Base-by-base conservation (phyloP, 2,888 invertebrate species). In the Stratiomys singularior region DNA sequence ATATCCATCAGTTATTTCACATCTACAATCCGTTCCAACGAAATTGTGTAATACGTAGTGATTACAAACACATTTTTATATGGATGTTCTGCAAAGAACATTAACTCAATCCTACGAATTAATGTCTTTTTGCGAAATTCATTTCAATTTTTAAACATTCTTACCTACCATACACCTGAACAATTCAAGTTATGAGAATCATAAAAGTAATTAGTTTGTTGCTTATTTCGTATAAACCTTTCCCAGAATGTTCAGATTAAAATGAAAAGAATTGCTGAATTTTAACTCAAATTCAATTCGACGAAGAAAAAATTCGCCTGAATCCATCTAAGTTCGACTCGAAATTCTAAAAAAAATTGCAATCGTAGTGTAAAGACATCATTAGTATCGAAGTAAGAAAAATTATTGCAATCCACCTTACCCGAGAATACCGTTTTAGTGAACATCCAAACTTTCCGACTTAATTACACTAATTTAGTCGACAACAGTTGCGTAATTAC, bases 381-480 rank as follows among this genome's bases (percentile, higher is more conserved):
- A 52, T 52, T 52, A 52, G 18, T 37, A 37, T 37, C 37, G 52
- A 52, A 52, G 15, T n/a, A 3, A 18, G 52, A 52, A n/a, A 13
- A 18, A 52, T 52, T 52, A 13, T 13, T 18, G 52, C 52, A 15
- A 52, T 52, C 2, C 15, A 13, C 52, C n/a, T 52, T 52, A n/a
- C 27, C 60, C 64, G n/a, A 64, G 28, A 64, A 28, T 28, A 64
- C 64, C 64, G 64, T 64, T 60, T 27, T 18, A 18, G 52, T 52
- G 60, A 60, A 13, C 27, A 23, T 15, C 60, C 23, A 13, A 64
- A 27, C 28, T 52, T 64, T n/a, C n/a, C 28, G 64, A 64, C 64
- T 64, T 64, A 64, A 64, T 64, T 64, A 64, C 64, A 28, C 64
- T 64, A 64, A 64, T 64, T 64, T 64, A 9, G 64, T 64, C 28